Evolutionary conservation across 23 tunicate genomes (phyloP), one percentile per base, ranked within the genome.

Genomic region (Trididemnum miniatum): DNA sequence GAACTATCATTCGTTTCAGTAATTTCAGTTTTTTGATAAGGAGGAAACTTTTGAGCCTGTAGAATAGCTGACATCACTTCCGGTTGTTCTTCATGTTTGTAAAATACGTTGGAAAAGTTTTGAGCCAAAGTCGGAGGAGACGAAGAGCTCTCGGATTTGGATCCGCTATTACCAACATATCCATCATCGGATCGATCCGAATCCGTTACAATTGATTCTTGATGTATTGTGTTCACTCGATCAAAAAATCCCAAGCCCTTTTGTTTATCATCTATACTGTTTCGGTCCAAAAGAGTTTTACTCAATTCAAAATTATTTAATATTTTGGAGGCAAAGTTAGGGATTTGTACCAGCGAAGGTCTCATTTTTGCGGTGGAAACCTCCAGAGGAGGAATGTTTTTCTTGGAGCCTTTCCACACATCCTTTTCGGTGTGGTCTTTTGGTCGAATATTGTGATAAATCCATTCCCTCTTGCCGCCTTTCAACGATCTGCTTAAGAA

Each of bases 401-500:
- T 77, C n/a, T 5, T 52, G 5, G 82, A 77, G 9, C 82, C 82
- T 34, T 54, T 35, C 82, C 82, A 77, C 24, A 52, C 22, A 51
- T 77, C 82, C n/a, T 34, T 15, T 54, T 77, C 82, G 2, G 82
- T 51, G 36, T 77, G 37, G 31, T 73, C 81, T 37, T 83, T 83
- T 1, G 90, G 80, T 2, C 90, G 84, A 15, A 86, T 72, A 71
- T 91, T 85, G 38, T 79, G 71, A 35, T 91, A 91, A 9, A 91
- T 57, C 96, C 96, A 91, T 60, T 91, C 96, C 3, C 96, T 91
- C 54, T 91, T 91, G 30, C 95, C 95, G 34, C 89, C 95, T 78
- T 84, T 84, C 40, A 79, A 65, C 2, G 95, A 84, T 62, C 95
- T 89, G 25, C 15, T 44, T 44, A 44, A 9, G 9, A 15, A 44